Percentiles rank a stretch among this genome's conserved stretches.
These are phyloP conservation scores for Paragorgia papillata DNA, from an alignment of 92 coral and sea anemone genomes.

Conservation along the genomic window DNA sequence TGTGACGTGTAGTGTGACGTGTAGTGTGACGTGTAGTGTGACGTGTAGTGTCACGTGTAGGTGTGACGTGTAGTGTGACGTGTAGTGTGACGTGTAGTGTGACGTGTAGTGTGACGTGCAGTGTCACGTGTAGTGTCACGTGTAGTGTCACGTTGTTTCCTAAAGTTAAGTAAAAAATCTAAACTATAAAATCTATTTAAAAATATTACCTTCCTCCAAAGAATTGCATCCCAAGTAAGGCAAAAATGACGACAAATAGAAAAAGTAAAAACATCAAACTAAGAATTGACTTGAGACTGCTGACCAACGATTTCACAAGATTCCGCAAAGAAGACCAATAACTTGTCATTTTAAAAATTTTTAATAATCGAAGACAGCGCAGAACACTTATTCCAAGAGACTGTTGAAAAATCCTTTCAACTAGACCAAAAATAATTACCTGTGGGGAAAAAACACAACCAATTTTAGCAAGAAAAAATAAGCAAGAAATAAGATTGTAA, in stretches of 20 bases:
- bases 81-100: too few relatives aligned
- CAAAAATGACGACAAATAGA: slow-evolving; percentile 87
- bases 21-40: too few relatives aligned
- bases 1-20: too few relatives aligned
- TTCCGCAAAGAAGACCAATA: slow-evolving; percentile 93
- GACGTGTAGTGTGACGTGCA: too few relatives aligned
- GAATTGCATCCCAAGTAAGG: slow-evolving; percentile 96
- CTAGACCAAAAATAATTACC: slow-evolving; percentile 81
- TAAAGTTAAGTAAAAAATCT: too few relatives aligned
- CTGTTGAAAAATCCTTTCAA: slow-evolving; percentile 61
- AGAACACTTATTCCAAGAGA: slow-evolving; percentile 86
- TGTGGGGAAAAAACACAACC: slow-evolving; percentile 18
- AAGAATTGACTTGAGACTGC: slow-evolving; percentile 95
- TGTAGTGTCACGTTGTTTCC: too few relatives aligned
- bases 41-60: too few relatives aligned
- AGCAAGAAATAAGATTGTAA: too few relatives aligned
- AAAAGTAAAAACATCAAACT: slow-evolving; percentile 92
- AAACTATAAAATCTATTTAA: too few relatives aligned
- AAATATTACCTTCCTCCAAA: slow-evolving; percentile 98
- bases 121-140: too few relatives aligned
- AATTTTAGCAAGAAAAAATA: too few relatives aligned
- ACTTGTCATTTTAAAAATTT: slow-evolving; percentile 92
- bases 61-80: too few relatives aligned
- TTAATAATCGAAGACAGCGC: slow-evolving; percentile 79
- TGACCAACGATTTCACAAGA: slow-evolving; percentile 93